A percentile compares a stretch with the other conserved stretches of the same genome.
These are phyloP conservation scores for Himalopsyche kuldschensis DNA, from an alignment of 2,888 invertebrate species.

Conservation along the genomic window DNA sequence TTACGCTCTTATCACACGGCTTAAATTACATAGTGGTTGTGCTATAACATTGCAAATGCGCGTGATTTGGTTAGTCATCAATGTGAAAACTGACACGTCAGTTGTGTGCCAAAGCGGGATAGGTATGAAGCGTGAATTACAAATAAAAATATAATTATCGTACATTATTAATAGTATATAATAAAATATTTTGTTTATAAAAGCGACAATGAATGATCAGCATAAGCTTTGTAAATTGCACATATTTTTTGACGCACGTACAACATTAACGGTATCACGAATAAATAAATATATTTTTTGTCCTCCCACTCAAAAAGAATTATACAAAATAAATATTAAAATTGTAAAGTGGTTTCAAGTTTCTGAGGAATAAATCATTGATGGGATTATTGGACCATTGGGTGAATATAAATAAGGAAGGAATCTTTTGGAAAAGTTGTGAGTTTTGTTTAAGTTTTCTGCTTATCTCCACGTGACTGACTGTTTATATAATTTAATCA, in stretches of 20 bases:
- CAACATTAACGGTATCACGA: not conserved
- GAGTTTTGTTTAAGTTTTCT: not conserved
- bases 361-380: not conserved
- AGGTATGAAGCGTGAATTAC: constrained; percentile 5
- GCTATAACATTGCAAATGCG: not conserved
- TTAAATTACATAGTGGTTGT: not conserved
- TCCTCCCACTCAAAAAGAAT: not conserved
- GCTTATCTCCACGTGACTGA: not conserved
- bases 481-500: not conserved
- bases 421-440: not conserved
- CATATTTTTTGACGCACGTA: constrained; percentile 1
- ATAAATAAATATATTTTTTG: not conserved
- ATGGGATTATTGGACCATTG: not conserved
- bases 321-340: not conserved
- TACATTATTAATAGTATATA: not conserved
- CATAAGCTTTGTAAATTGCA: constrained; percentile 14
- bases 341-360: not conserved
- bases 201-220: constrained; percentile 13
- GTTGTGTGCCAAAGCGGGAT: constrained; percentile 1
- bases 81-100: not conserved
- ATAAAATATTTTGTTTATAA: not conserved
- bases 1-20: too few species aligned
- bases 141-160: not conserved
- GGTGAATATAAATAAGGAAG: not conserved
- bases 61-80: not conserved